Conservation (phyloP, 2,888 invertebrate genomes). For the Apamea crenata region DNA sequence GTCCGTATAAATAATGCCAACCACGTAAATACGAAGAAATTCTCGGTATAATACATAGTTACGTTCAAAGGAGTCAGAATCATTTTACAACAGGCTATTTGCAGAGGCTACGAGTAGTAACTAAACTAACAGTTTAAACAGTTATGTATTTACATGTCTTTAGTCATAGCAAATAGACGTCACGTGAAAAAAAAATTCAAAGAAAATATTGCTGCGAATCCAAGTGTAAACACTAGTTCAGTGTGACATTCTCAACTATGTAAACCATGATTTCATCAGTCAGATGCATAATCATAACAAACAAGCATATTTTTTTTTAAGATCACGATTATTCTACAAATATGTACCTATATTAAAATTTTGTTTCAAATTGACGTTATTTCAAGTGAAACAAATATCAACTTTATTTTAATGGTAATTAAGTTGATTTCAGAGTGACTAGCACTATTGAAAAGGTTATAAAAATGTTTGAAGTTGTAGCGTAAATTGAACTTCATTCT, state of each 20-base stretch:
- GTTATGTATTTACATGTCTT: neutral
- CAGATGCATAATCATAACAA: neutral
- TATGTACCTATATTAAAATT: no score
- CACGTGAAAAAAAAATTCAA: slow-evolving; percentile 3
- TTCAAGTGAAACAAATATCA: no score
- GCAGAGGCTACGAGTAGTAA: slow-evolving; percentile 5
- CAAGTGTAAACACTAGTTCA: slow-evolving; percentile 12
- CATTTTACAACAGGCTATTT: neutral
- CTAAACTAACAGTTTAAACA: neutral
- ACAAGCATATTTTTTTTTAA: neutral
- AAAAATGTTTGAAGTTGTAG: no score
- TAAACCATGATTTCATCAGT: slow-evolving; percentile 20
- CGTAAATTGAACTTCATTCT: no score
- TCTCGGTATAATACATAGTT: neutral
- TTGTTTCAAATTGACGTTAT: no score
- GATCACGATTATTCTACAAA: neutral
- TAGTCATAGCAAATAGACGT: neutral
- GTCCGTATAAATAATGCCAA: neutral
- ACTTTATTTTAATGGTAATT: no score
- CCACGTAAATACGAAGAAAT: neutral
- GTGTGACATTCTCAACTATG: neutral
- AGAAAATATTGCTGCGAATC: slow-evolving; percentile 14
- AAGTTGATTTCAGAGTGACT: no score
- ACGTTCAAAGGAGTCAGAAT: neutral
- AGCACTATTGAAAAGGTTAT: no score